These are phyloP conservation scores for Phoeniculus purpureus DNA, from an alignment of 2,797 vertebrate genomes.

Conservation along the genomic window DNA sequence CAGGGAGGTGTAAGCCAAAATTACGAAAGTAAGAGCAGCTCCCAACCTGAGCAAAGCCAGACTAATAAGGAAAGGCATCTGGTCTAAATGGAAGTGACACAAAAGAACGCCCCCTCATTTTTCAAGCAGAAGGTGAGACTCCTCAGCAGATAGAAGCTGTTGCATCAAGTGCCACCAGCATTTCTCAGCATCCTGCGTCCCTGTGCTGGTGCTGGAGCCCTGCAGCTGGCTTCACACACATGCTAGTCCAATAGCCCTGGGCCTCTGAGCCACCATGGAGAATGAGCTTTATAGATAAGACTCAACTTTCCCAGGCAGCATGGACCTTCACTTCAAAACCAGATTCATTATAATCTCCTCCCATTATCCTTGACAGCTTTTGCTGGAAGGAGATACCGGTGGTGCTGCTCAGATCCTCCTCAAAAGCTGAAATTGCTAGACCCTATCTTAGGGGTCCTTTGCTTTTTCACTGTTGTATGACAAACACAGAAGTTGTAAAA, in stretches of 20 bases:
- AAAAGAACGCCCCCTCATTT: neutral
- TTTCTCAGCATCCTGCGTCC: neutral
- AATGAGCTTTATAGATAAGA: neutral
- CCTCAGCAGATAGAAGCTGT: neutral
- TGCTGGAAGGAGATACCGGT: neutral
- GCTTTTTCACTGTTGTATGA: neutral
- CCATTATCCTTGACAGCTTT: neutral
- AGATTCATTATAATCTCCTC: neutral
- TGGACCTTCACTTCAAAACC: neutral
- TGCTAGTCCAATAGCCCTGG: fast-evolving
- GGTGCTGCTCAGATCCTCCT: neutral
- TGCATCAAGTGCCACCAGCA: neutral
- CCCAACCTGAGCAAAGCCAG: neutral
- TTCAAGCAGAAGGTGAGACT: neutral
- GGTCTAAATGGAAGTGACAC: neutral
- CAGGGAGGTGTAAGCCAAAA: neutral
- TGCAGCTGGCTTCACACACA: neutral
- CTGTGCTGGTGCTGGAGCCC: neutral
- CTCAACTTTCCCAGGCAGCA: neutral
- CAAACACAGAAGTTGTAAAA: neutral
- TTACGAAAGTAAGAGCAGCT: neutral
- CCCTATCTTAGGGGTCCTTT: neutral
- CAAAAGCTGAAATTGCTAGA: neutral
- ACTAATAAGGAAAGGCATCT: neutral
- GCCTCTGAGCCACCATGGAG: fast-evolving